phyloP scores from a whole-genome alignment of 2,797 vertebrate genomes.

The Amphiprion clarkii region DNA sequence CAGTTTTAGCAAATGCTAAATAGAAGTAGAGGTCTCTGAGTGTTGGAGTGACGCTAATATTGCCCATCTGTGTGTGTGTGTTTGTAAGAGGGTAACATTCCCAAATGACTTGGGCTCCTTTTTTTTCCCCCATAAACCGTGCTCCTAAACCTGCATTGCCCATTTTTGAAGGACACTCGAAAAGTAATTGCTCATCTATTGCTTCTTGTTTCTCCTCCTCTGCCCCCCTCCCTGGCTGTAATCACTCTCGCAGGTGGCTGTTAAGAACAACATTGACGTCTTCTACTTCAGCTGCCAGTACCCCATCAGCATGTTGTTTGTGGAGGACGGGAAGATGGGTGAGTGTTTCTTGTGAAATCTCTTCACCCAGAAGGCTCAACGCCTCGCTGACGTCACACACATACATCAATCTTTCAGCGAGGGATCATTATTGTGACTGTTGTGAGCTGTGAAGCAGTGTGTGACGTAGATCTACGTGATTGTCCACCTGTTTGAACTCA shows the following conservation, averaged over 20 bases:
- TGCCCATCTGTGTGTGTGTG: neutral
- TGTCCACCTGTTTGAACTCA: conserved; percentile 5
- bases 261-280: conserved; percentile 98
- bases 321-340: conserved; percentile 99
- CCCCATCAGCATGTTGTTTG: conserved; percentile 95
- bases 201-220: conserved; percentile 43
- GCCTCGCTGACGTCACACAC: conserved; percentile 48
- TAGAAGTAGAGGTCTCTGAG: neutral
- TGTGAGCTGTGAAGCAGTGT: conserved; percentile 8
- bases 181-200: conserved; percentile 63
- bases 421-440: conserved; percentile 2
- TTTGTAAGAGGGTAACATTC: neutral
- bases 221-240: conserved; percentile 30
- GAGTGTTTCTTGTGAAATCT: conserved; percentile 74
- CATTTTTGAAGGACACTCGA: conserved; percentile 60
- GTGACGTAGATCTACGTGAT: conserved; percentile 24
- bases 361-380: conserved; percentile 37
- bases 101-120: neutral
- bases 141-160: conserved; percentile 22
- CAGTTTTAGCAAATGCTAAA: conserved; percentile 1
- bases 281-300: conserved; percentile 99
- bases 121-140: conserved; percentile 30
- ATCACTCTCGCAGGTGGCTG: conserved; percentile 88
- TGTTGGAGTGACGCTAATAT: neutral
- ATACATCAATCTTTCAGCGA: conserved; percentile 39